These are phyloP conservation scores for Drosophila formosana DNA, from an alignment of 2,888 invertebrate species.

Conservation along the genomic window DNA sequence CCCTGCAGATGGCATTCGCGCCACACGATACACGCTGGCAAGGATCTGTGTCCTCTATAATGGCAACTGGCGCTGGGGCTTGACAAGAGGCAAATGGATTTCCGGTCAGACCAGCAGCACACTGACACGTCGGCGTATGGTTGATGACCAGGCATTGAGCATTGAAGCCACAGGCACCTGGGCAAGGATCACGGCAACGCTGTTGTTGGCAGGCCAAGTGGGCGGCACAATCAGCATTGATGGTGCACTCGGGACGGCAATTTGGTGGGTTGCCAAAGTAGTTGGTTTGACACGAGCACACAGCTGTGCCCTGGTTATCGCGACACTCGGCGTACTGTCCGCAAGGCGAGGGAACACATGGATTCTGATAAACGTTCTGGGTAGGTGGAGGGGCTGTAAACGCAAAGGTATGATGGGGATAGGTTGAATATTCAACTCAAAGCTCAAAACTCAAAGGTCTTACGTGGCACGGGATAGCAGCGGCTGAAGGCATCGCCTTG, in stretches of 20 bases:
- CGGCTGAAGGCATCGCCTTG: constrained; percentile 91
- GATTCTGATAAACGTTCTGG: constrained; percentile 86
- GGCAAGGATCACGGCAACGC: constrained; percentile 90
- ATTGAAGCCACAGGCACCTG: constrained; percentile 89
- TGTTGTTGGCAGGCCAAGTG: constrained; percentile 90
- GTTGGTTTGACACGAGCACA: constrained; percentile 88
- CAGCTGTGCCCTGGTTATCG: constrained; percentile 87
- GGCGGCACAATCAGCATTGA: constrained; percentile 89
- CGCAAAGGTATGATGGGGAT: constrained; percentile 1
- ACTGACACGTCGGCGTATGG: constrained; percentile 89
- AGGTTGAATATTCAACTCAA: background rate
- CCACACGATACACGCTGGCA: constrained; percentile 91
- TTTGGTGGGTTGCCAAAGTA: constrained; percentile 90
- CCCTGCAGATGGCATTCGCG: constrained; percentile 88
- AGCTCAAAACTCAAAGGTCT: constrained; percentile 47
- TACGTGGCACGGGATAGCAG: constrained; percentile 86
- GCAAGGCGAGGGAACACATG: constrained; percentile 91
- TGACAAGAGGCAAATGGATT: constrained; percentile 90
- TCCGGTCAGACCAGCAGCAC: constrained; percentile 87
- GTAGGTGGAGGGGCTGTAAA: constrained; percentile 57
- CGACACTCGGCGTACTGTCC: constrained; percentile 90
- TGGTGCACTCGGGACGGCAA: constrained; percentile 90
- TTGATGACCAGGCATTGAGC: constrained; percentile 88
- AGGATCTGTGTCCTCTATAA: constrained; percentile 86
- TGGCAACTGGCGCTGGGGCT: constrained; percentile 73